A percentile compares a stretch with the other conserved stretches of the same genome.
phyloP scores from a whole-genome alignment of 1,140 invertebrate genomes.

The Drosophila truncata region DNA sequence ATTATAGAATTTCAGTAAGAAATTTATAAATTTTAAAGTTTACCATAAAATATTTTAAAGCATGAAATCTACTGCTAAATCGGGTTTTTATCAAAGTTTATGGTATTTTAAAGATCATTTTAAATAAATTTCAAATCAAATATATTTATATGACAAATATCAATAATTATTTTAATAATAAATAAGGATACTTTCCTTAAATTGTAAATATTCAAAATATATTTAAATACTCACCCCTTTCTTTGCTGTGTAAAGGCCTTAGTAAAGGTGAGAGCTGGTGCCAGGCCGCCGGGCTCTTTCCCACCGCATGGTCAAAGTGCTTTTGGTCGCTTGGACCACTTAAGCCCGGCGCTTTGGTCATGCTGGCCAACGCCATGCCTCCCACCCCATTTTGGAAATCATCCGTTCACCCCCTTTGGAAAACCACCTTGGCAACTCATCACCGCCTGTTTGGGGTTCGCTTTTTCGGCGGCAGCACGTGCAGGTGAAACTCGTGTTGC shows the following conservation, averaged over 20 bases:
- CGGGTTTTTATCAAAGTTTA: too few relatives aligned
- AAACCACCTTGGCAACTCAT: constrained; percentile 10
- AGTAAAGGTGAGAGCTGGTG: neutral
- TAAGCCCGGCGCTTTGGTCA: constrained; percentile 74
- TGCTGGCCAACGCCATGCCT: constrained; percentile 30
- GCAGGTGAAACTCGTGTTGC: constrained; percentile 41
- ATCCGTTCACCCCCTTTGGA: neutral
- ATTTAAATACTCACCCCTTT: neutral
- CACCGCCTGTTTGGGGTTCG: constrained; percentile 34
- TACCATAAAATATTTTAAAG: too few relatives aligned
- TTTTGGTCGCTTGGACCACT: constrained; percentile 78
- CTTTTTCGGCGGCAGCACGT: constrained; percentile 55
- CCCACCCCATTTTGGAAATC: constrained; percentile 6
- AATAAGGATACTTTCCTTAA: accelerated
- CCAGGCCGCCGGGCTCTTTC: neutral
- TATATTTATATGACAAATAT: neutral
- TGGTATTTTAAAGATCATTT: neutral
- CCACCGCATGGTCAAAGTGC: constrained; percentile 78
- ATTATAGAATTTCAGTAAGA: neutral
- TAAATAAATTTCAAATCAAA: neutral
- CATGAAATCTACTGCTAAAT: too few relatives aligned
- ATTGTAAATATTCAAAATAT: neutral
- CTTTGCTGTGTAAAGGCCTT: neutral
- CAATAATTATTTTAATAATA: too few relatives aligned
- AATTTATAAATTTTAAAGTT: neutral